Percentiles rank a stretch among this genome's conserved stretches.
These are phyloP conservation scores for Pyrocoelia pectoralis DNA, from an alignment of 2,888 invertebrate genomes.

Conservation along the genomic window DNA sequence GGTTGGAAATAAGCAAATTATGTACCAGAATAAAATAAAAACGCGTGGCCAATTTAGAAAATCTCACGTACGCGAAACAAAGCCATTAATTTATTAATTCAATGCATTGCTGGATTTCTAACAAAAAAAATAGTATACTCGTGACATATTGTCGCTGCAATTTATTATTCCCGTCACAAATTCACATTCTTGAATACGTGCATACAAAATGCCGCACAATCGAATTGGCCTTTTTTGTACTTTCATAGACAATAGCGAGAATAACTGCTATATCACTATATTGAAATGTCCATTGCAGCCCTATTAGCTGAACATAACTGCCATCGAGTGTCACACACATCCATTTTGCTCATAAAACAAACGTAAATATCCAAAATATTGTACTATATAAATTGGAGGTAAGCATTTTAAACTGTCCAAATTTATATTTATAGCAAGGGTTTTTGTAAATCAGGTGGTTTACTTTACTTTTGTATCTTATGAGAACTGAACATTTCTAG, in stretches of 20 bases:
- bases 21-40: neutral
- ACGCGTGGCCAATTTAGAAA: neutral
- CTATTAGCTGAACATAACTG: conserved; percentile 55
- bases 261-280: conserved; percentile 51
- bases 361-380: conserved; percentile 46
- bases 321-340: conserved; percentile 55
- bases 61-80: conserved; percentile 10
- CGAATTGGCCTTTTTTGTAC: conserved; percentile 46
- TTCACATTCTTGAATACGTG: conserved; percentile 47
- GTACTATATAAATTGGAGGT: neutral
- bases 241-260: conserved; percentile 45
- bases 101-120: conserved; percentile 36
- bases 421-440: neutral
- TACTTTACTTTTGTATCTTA: conserved; percentile 37
- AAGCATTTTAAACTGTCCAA: neutral
- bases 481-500: conserved; percentile 35
- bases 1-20: neutral
- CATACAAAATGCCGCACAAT: conserved; percentile 44
- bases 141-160: conserved; percentile 42
- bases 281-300: conserved; percentile 57
- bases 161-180: conserved; percentile 48
- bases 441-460: conserved; percentile 26
- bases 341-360: conserved; percentile 54
- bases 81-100: conserved; percentile 40
- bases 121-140: conserved; percentile 33